Conservation (phyloP, 1,140 invertebrate genomes). For the Yoshiicerus persimilis region DNA sequence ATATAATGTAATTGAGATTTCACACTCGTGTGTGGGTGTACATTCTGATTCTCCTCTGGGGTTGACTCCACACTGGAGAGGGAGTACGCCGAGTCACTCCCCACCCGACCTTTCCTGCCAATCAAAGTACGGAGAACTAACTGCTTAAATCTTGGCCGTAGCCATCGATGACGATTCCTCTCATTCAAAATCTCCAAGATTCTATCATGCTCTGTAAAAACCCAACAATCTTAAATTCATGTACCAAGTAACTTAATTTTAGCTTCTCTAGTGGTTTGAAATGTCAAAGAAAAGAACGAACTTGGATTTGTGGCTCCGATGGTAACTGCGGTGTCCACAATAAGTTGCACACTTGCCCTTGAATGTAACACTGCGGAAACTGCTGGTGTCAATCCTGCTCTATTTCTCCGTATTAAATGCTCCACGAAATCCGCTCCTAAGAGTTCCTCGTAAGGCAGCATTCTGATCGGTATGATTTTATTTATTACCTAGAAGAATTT, state of each 20-base stretch:
- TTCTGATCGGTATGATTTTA: slow-evolving; percentile 55
- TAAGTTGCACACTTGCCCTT: slow-evolving; percentile 23
- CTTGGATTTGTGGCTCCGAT: slow-evolving; percentile 44
- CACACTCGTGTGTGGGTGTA: background rate
- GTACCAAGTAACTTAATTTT: background rate
- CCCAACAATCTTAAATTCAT: background rate
- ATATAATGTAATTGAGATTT: background rate
- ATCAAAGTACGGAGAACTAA: background rate
- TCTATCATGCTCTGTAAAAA: background rate
- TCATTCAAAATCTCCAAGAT: background rate
- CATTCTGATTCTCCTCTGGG: background rate
- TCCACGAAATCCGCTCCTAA: slow-evolving; percentile 48
- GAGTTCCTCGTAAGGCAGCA: slow-evolving; percentile 56
- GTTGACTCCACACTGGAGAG: background rate
- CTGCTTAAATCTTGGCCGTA: background rate
- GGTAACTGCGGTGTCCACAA: background rate
- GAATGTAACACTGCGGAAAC: slow-evolving; percentile 32
- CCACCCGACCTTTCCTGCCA: background rate
- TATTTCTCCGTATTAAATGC: slow-evolving; percentile 39
- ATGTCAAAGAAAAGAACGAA: background rate
- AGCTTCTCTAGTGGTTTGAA: background rate
- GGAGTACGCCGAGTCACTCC: background rate
- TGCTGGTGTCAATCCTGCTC: slow-evolving; percentile 36
- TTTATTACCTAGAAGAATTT: slow-evolving; percentile 53
- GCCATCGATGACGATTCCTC: background rate